Evolutionary conservation across 2,888 invertebrate species (phyloP).

Genomic region (Amblyteles armatorius): DNA sequence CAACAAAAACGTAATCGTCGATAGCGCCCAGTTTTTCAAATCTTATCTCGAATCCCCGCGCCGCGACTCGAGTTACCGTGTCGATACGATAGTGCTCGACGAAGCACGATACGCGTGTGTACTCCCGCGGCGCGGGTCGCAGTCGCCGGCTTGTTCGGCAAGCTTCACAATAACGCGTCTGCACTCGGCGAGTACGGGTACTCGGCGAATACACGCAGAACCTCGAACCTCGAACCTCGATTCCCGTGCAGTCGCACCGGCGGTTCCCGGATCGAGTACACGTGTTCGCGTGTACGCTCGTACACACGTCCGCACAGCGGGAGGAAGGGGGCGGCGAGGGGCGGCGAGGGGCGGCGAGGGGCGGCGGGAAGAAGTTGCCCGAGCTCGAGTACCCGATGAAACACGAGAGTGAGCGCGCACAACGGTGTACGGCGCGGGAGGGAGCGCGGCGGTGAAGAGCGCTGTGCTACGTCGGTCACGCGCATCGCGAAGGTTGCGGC

Average conservation of each 20-base stretch:
- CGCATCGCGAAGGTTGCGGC: conserved; percentile 57
- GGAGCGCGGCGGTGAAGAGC: conserved; percentile 25
- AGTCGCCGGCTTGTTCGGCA: conserved; percentile 40
- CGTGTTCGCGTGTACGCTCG: conserved; percentile 25
- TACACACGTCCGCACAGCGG: background rate
- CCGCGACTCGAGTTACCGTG: background rate
- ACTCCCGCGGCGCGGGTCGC: conserved; percentile 28
- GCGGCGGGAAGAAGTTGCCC: conserved; percentile 27
- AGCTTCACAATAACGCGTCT: conserved; percentile 45
- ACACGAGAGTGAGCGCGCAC: background rate
- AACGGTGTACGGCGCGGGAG: background rate
- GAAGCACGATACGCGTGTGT: background rate
- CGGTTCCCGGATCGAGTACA: conserved; percentile 39
- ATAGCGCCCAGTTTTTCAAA: no score
- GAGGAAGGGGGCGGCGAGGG: no score
- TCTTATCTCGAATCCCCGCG: conserved; percentile 1
- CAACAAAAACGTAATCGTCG: no score
- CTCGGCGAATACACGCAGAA: conserved; percentile 1
- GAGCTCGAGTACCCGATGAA: conserved; percentile 46
- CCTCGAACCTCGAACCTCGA: background rate
- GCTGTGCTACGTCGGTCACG: conserved; percentile 49
- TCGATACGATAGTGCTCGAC: background rate
- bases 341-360: conserved; percentile 16
- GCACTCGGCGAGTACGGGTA: conserved; percentile 2
- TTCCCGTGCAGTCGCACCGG: conserved; percentile 10